Evolutionary conservation across 1,140 invertebrate genomes (phyloP).

Genomic region (Trachymyrmex septentrionalis): DNA sequence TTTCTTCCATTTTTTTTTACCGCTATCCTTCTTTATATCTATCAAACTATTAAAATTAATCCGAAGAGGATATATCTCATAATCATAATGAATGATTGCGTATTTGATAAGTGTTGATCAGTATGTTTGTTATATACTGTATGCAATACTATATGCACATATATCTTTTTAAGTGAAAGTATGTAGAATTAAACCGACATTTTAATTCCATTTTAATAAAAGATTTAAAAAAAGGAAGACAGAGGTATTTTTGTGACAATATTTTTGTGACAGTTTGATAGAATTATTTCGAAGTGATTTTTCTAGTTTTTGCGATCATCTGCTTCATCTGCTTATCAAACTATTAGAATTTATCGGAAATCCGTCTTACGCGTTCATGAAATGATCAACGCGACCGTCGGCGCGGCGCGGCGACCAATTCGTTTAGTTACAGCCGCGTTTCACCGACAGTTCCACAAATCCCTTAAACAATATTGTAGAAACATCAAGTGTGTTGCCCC

Average conservation of each 20-base stretch:
- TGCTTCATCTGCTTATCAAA: background rate
- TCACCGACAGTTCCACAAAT: conserved; percentile 40
- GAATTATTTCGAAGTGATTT: background rate
- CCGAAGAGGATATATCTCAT: background rate
- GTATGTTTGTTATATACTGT: too few relatives aligned
- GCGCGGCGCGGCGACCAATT: background rate
- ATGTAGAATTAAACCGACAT: too few relatives aligned
- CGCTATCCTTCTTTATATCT: too few relatives aligned
- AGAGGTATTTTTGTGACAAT: background rate
- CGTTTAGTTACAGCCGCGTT: conserved; percentile 5
- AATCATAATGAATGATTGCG: too few relatives aligned
- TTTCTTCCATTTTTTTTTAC: background rate
- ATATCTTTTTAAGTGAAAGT: too few relatives aligned
- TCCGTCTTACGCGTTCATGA: background rate
- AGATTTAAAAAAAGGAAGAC: too few relatives aligned
- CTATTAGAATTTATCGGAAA: background rate
- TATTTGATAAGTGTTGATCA: too few relatives aligned
- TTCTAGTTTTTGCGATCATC: too few relatives aligned
- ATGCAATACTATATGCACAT: too few relatives aligned
- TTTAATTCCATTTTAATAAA: too few relatives aligned
- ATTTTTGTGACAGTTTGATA: background rate
- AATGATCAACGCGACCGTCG: background rate
- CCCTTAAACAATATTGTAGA: conserved; percentile 63
- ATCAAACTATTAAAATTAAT: background rate
- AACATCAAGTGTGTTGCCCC: conserved; percentile 49